Evolutionary conservation across 2,888 invertebrate genomes (phyloP), one percentile per base, ranked within the genome.

Genomic region (Parthenolecanium corni): DNA sequence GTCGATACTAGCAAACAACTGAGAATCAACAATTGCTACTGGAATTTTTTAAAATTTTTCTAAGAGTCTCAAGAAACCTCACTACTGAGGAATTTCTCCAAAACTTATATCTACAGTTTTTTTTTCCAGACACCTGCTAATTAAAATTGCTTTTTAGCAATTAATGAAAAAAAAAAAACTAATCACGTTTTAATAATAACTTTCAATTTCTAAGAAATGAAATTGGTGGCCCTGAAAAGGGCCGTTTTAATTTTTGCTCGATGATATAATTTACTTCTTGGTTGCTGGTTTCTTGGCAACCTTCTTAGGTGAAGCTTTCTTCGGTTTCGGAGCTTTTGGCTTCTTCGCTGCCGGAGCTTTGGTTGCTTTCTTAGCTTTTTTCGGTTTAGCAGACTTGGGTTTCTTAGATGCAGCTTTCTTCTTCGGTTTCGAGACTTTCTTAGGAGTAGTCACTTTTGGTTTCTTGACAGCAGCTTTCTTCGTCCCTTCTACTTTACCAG

Each of bases 381-480:
- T 65, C n/a, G 66, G 46, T 0, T 71, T 70, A n/a, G 52, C 25
- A 0, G 62, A 40, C n/a, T 23, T 42, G 4, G 51, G 40, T 44
- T 62, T 62, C 23, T 12, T 52, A 16, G 44, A n/a, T n/a, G n/a
- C n/a, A n/a, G n/a, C n/a, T n/a, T n/a, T n/a, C n/a, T n/a, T 40
- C n/a, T 52, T 52, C n/a, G 52, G 44, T 20, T 21, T 23, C 1
- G 52, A 18, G 9, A 36, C 21, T 16, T 3, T 31, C 36, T 38
- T 42, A 14, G 52, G n/a, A 16, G 51, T 62, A n/a, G 51, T 52
- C 16, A 24, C 24, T 14, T 52, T 54, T 2, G 67, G 62, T 5
- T 64, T 66, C 11, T 66, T 46, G 0, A 71, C 70, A 14, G 74
- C 73, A 11, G 5, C 11, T n/a, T 54, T 20, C 21, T 4, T 18